Evolutionary conservation across 64 coral and sea anemone species (phyloP).

Genomic region (Stichodactyla helianthus): DNA sequence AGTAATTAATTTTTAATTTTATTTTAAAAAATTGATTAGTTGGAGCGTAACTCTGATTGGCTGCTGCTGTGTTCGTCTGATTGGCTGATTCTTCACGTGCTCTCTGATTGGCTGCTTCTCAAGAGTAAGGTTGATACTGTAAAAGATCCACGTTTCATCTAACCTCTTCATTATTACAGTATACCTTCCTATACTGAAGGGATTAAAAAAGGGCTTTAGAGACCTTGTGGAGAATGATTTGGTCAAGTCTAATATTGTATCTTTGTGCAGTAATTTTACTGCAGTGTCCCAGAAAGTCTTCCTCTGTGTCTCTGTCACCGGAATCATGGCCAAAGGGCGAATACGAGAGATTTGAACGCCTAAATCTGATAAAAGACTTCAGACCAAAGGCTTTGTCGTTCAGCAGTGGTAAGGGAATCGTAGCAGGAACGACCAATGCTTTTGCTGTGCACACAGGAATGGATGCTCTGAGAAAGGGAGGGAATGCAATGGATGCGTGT

Average conservation of each 20-base stretch:
- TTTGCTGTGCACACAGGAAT: constrained; percentile 59
- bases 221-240: background rate
- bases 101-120: background rate
- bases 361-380: background rate
- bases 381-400: constrained; percentile 42
- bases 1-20: too few relatives aligned
- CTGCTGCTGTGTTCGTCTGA: background rate
- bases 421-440: constrained; percentile 41
- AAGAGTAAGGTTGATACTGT: background rate
- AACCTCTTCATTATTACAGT: background rate
- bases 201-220: background rate
- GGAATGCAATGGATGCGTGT: constrained; percentile 65
- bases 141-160: background rate
- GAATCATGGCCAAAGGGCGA: constrained; percentile 32
- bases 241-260: background rate
- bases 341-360: constrained; percentile 34
- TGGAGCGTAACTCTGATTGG: background rate
- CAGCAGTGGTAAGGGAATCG: constrained; percentile 29
- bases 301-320: constrained; percentile 23
- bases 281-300: background rate
- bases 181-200: background rate
- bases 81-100: background rate
- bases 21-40: background rate
- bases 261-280: background rate
- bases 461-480: constrained; percentile 52